Base-by-base conservation (phyloP, 2,888 invertebrate species). In the Thereva unica region DNA sequence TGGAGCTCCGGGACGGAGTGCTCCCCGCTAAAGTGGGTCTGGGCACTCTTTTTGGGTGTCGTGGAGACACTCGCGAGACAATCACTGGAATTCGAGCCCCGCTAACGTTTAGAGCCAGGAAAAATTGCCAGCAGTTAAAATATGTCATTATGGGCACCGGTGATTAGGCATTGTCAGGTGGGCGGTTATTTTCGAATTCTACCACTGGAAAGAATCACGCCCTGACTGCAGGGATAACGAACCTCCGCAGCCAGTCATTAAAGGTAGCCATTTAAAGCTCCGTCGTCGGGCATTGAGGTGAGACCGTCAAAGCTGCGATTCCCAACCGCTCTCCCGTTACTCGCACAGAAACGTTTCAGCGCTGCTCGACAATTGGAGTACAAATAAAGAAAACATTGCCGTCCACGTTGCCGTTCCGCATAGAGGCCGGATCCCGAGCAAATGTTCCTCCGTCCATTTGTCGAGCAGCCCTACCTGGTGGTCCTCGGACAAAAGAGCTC, bases 401-500 rank as follows among this genome's bases (percentile, higher is more conserved):
- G 23, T n/a, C n/a, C n/a, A n/a, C n/a, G n/a, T 23, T 23, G 2
- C 23, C 23, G 23, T 23, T 23, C 23, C 23, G 23, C 23, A 50
- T 23, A 34, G 34, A 50, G 7, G 6, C 35, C 23, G 23, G 5
- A 0, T 50, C 34, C 50, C 23, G 2, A 23, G 23, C 1, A 23
- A 23, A 23, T 23, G 23, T 50, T 23, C 50, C 5, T 50, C 12
- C 34, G 10, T 10, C 9, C 34, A 23, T 50, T 50, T 50, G 50
- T 50, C 23, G 35, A 23, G 35, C 6, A 5, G 40, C 40, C 61
- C 9, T 45, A 37, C 50, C 45, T 41, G 61, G 61, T 61, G 61
- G 61, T 61, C 61, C 50, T 50, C 50, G 5, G 40, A 61, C 61
- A 61, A 61, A 61, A 61, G 61, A 61, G 12, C 5, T 34, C 37